Conservation (phyloP, 2,888 invertebrate species). For the Stramonita haemastoma region DNA sequence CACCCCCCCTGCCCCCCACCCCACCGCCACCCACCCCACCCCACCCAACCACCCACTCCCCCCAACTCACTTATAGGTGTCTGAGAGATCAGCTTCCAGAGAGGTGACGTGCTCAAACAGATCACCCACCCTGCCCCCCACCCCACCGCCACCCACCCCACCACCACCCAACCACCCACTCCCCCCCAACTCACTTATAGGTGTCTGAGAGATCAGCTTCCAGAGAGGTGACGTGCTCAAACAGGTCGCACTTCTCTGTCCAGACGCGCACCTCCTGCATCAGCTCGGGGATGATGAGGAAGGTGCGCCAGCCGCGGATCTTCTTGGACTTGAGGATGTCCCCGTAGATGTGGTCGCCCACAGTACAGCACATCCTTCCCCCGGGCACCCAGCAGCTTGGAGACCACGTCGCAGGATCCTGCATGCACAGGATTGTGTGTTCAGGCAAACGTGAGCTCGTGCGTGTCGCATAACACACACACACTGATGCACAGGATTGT, state of each 20-base stretch:
- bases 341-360: conserved; percentile 99
- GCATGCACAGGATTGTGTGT: neutral
- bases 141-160: too few relatives aligned
- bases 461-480: too few relatives aligned
- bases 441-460: too few relatives aligned
- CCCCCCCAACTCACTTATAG: conserved; percentile 86
- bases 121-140: too few relatives aligned
- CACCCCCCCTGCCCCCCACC: too few relatives aligned
- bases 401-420: conserved; percentile 96
- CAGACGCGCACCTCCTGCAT: conserved; percentile 97
- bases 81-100: conserved; percentile 91
- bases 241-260: conserved; percentile 96
- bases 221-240: conserved; percentile 91
- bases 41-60: neutral
- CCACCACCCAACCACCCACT: neutral
- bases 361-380: conserved; percentile 98
- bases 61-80: conserved; percentile 90
- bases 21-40: too few relatives aligned
- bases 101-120: conserved; percentile 93
- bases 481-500: too few relatives aligned
- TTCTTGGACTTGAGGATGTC: conserved; percentile 99
- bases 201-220: conserved; percentile 93
- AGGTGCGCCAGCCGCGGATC: conserved; percentile 98
- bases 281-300: conserved; percentile 97
- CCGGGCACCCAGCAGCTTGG: conserved; percentile 94